Evolutionary conservation across 2,888 invertebrate species (phyloP), one percentile per base, ranked within the genome.

Genomic region (Nemoura dubitans): DNA sequence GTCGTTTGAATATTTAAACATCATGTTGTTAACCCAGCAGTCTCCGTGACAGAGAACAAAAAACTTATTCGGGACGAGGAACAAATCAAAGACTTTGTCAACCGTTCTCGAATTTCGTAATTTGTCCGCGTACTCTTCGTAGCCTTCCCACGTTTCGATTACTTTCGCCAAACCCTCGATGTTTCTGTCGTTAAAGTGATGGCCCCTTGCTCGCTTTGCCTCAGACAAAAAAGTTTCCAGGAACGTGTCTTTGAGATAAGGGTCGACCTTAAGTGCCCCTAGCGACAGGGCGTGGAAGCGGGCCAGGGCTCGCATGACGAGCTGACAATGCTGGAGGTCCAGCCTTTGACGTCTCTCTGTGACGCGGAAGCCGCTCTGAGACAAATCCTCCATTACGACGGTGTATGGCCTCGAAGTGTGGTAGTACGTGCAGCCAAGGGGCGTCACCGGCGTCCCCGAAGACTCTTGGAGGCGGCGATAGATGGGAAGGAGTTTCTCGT

Each of bases 1-100:
- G 3, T 80, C 42, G 7, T 36, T 21, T 7, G 76, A 25, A 29
- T 86, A 84, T n/a, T 82, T 26, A 28, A 87, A 88, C 36, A 88
- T 76, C 80, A 88, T 87, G 76, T 88, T 88, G 85, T 88, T 88
- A 3, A 88, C 43, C 88, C 88, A 88, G 27, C 84, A 87, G 76
- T 88, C 88, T 0, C 88, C 88, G 42, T 88, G 88, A 16, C 78
- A 86, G 26, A 88, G 84, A 5, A 88, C 88, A 76, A 26, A 14
- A 84, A 59, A 80, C 28, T 76, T 83, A 16, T 28, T 30, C 76
- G 76, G 5, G 59, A 59, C 21, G 2, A 1, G 6, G 2, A 59
- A 14, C 59, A 16, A 21, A 14, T 59, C 59, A 14, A 59, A 7
- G 59, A 21, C 59, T 14, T 59, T 59, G 59, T 59, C 59, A 1